phyloP scores from a whole-genome alignment of 2,113 vertebrate genomes.

The Cheilinus undulatus region DNA sequence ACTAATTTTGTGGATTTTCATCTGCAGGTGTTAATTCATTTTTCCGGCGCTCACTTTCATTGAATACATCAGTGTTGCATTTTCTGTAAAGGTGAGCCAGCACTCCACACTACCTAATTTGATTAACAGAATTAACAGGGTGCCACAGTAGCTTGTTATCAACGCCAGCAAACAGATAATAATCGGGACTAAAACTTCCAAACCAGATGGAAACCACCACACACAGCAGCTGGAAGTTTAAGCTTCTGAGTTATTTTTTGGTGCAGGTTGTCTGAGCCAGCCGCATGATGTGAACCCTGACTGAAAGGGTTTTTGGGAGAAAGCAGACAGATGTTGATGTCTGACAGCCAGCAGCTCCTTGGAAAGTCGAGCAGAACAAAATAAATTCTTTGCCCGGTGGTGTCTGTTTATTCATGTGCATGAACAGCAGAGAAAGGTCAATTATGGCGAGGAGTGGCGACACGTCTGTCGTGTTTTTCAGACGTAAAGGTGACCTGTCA shows the following conservation, averaged over 20 bases:
- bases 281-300: background rate
- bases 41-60: constrained; percentile 3
- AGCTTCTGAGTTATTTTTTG: background rate
- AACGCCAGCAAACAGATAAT: background rate
- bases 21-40: constrained; percentile 33
- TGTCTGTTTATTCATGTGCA: constrained; percentile 31
- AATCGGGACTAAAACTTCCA: constrained; percentile 5
- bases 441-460: constrained; percentile 8
- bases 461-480: background rate
- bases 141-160: constrained; percentile 1
- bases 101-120: constrained; percentile 1
- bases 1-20: constrained; percentile 4
- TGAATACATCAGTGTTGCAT: background rate
- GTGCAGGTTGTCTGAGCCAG: background rate
- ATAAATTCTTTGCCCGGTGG: background rate
- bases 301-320: background rate
- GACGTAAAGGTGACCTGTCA: constrained; percentile 42
- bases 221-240: no score
- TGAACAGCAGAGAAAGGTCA: constrained; percentile 33
- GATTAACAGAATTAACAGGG: constrained; percentile 28
- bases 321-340: constrained; percentile 21
- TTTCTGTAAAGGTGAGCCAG: constrained; percentile 20
- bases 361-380: constrained; percentile 15
- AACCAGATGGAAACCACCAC: constrained; percentile 1
- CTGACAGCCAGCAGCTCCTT: constrained; percentile 6